Base-by-base conservation (phyloP, 2,888 invertebrate species). In the Asteroscopus sphinx region DNA sequence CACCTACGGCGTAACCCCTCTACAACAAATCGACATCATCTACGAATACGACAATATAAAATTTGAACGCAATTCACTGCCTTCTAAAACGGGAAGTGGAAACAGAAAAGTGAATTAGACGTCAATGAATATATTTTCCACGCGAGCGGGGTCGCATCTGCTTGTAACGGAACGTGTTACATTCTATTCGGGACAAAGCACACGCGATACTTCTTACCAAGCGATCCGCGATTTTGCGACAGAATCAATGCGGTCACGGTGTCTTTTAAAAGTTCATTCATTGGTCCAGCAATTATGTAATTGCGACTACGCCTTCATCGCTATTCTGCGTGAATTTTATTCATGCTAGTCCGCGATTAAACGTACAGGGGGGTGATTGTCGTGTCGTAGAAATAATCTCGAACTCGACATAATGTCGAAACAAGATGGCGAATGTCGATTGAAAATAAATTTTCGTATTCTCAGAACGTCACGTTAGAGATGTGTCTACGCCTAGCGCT, bases 111-210 rank as follows among this genome's bases (percentile, higher is more conserved):
- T 72, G 72, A 76, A 76, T 82, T 79, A 80, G 72, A 60, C 62
- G 46, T 64, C 79, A 80, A 83, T 83, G 80, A 83, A 83, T 83
- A 80, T 82, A 81, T 80, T 83, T 81, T 80, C 81, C 76, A 52
- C 63, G 48, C 68, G 77, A 73, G 60, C 44, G 71, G 37, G 41
- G 61, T 57, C 48, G 59, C 64, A 49, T 67, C 73, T 73, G 70
- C 47, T 54, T 61, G 46, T 56, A 59, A n/a, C 48, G 49, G 39
- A 30, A 56, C 55, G 56, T 58, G 51, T 25, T 54, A 30, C 28
- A 37, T 62, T 59, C 12, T 56, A 51, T 60, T 60, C 44, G 44
- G 46, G 32, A 7, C 12, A 1, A 13, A 32, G 12, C 44, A 37
- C 28, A 32, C 26, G 54, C 33, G 39, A 54, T 13, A 9, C 13